Evolutionary conservation across 2,113 vertebrate genomes (phyloP), one percentile per base, ranked within the genome.

Genomic region (Conger conger): DNA sequence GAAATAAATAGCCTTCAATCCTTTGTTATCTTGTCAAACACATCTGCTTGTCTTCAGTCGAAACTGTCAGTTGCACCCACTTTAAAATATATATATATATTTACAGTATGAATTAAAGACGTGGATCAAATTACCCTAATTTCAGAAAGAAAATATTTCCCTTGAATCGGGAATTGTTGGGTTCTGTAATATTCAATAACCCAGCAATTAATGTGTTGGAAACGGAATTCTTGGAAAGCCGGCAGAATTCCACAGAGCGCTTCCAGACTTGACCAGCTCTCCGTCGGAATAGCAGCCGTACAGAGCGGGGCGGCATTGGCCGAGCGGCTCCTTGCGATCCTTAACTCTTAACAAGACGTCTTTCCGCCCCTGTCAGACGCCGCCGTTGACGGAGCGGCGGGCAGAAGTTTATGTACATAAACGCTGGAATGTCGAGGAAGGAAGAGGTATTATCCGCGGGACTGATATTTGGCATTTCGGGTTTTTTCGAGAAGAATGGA

Each of bases 281-380:
- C 53, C 45, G 40, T 79, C 50, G 27, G 35, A 83, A 33, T 18
- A 81, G 50, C 81, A 20, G 57, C 20, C 82, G 5, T n/a, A 40
- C 37, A 83, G 82, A 81, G 36, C 87, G 87, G 90, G 90, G 88
- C 89, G 89, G 90, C 87, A 86, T 90, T 84, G 81, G 87, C 84
- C 84, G 87, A 91, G 92, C 83, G 91, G 92, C 91, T 89, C 87
- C n/a, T n/a, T 87, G 79, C 37, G 20, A 76, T 86, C 89, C 90
- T 89, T 91, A 93, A 90, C 88, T 91, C 92, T 92, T 87, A 91
- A 90, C 90, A 87, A 88, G 87, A 91, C 88, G 87, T 89, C 90
- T 63, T 92, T 91, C 91, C 89, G 92, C 91, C 90, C 90, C 89
- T 89, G 27, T 13, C 5, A 50, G 23, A 15, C 18, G 30, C 23